Evolutionary conservation across 2,113 vertebrate species (phyloP).

Genomic region (Glaucomys volans): DNA sequence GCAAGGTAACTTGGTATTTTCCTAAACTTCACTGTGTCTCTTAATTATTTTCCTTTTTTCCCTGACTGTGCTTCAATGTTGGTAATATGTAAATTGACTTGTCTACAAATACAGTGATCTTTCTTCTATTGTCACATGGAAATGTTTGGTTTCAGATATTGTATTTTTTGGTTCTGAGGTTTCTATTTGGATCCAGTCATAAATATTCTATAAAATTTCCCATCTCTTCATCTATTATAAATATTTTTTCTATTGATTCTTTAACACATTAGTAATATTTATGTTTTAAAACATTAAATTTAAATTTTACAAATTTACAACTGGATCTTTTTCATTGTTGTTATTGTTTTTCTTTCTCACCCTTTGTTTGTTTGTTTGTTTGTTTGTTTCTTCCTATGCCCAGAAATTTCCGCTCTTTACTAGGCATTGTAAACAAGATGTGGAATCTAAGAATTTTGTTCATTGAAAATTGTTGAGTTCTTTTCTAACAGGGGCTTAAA

Average conservation of each 20-base stretch:
- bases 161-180: neutral
- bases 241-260: neutral
- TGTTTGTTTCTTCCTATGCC: neutral
- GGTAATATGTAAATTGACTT: neutral
- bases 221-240: neutral
- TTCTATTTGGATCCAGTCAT: neutral
- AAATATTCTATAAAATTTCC: neutral
- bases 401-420: neutral
- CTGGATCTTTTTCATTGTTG: neutral
- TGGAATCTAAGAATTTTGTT: neutral
- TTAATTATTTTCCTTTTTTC: neutral
- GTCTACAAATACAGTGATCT: neutral
- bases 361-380: too few relatives aligned
- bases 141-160: conserved; percentile 15
- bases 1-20: neutral
- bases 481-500: neutral
- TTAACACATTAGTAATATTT: neutral
- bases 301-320: neutral
- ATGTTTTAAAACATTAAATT: neutral
- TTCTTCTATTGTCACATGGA: neutral
- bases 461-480: neutral
- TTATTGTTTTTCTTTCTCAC: neutral
- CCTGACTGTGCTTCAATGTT: neutral
- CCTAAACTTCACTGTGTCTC: neutral
- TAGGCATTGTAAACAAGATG: neutral